Evolutionary conservation across 2,888 invertebrate species (phyloP), one percentile per base, ranked within the genome.

Genomic region (Gonocerus acuteangulatus): DNA sequence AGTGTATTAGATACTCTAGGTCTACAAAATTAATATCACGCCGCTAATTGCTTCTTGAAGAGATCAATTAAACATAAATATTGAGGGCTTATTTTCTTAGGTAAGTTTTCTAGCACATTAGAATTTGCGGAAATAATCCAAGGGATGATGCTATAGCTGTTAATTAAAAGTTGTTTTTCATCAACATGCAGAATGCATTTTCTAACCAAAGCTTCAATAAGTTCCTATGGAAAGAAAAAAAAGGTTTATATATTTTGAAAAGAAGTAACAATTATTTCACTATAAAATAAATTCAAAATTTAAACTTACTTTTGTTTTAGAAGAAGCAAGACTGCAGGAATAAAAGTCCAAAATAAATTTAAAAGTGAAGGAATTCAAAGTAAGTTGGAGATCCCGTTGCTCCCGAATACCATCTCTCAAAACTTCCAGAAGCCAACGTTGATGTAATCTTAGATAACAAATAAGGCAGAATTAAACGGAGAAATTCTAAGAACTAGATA

Each of bases 361-460:
- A 67, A 89, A 82, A 9, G 85, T 81, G 75, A 85, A 83, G 0
- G 85, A 84, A 70, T 83, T 85, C 61, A 87, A 80, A 18, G 86
- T 80, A 2, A 89, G 77, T 56, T 82, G 79, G 58, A 89, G 82
- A 73, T 95, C 95, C 0, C 79, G 76, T 69, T 85, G 81, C 0
- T 84, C 83, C 70, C 85, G 83, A 39, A 90, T 78, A 1, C 94
- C 92, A 68, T 90, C 85, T 15, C 79, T 76, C 32, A 95, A 78
- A 7, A 91, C 75, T 68, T 85, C 80, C 9, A 95, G 75, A 34
- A 93, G 84, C 84, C 94, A 95, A 22, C 78, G 75, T 47, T 66
- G 63, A 42, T 64, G 63, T 39, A 54, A 42, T 19, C 65, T 66
- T 51, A n/a, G 61, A 62, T 48, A 22, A 21, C 11, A 42, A 15